Evolutionary conservation across 1,140 invertebrate species (phyloP), one percentile per base, ranked within the genome.

Genomic region (Caenorhabditis inopinata): DNA sequence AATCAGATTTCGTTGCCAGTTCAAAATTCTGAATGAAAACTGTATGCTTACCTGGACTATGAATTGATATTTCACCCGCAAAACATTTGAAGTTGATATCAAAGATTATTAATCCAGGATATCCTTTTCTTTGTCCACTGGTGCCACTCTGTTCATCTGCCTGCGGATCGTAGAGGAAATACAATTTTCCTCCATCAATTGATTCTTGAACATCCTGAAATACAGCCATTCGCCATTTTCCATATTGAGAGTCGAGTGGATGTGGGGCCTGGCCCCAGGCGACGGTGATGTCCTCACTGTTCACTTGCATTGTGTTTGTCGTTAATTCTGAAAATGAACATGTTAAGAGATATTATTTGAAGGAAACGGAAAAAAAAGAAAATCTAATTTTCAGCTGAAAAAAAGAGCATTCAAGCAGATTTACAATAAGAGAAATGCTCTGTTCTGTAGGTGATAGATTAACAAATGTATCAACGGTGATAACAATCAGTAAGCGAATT

Each of bases 241-340:
- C 80, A 48, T 82, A 87, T 53, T 85, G 83, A 11, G 81, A 42
- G 46, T 88, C 87, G 18, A 85, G 75, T 21, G 79, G 85, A 75
- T 89, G 88, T 3, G 87, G 87, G 18, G 84, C 78, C 62, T 88
- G 86, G 14, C 87, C 87, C 87, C 87, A 88, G 12, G 87, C 85
- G 29, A 88, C 84, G 6, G 87, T 85, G 76, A 88, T 88, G 79
- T 88, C 87, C 62, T 88, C 87, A 27, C 75, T 85, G 23, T 83
- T 79, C 6, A 85, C 87, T 78, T 88, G 47, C 84, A 85, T 85
- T 29, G 42, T 42, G 51, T 16, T 74, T 48, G 35, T 21, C 6
- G 35, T 2, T 4, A 12, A 14, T 74, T 25, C 21, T 21, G 27
- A 32, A 53, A 74, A 2, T 21, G 11, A 68, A 49, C 76, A 47